Evolutionary conservation across 1,140 invertebrate genomes (phyloP), one percentile per base, ranked within the genome.

Genomic region (Mizuhopecten yessoensis): DNA sequence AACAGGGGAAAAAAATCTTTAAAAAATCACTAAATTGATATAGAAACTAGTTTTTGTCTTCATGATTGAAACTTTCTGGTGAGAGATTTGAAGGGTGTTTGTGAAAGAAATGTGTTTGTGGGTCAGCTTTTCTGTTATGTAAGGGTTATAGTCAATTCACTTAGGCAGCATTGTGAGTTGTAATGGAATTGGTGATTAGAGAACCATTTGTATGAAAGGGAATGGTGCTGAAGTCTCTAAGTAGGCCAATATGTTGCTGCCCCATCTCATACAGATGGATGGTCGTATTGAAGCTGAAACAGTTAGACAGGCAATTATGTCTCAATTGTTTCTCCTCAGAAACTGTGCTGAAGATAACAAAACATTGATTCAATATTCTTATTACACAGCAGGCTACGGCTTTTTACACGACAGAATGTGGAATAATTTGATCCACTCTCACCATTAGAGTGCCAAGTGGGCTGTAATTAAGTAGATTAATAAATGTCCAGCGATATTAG

Each of bases 281-380:
- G 11, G 23, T 17, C 23, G 9, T 29, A 75, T 75, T 75, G 57
- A 75, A 75, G 57, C n/a, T 29, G n/a, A 75, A 75, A 7, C 0
- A 75, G 23, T 75, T n/a, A 75, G 57, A 75, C 57, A 75, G 57
- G 57, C 57, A 75, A 3, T 75, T 75, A 75, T 75, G 57, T 75
- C 57, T 29, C 57, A 75, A 75, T 75, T 75, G 23, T 75, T 75
- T 75, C 57, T 75, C 45, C 0, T 17, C 20, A 75, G 57, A 29
- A n/a, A 75, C n/a, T 49, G n/a, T n/a, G n/a, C 45, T 29, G 5
- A 75, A 75, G 57, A 75, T n/a, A 75, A 75, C 1, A 75, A 75
- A 75, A 75, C 57, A 75, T 75, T 75, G 57, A 75, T 75, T 75
- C 57, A 75, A 29, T 75, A 75, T 45, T 45, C 9, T 17, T 13